Conservation (phyloP, 2,113 vertebrate species). For the Cynocephalus volans region DNA sequence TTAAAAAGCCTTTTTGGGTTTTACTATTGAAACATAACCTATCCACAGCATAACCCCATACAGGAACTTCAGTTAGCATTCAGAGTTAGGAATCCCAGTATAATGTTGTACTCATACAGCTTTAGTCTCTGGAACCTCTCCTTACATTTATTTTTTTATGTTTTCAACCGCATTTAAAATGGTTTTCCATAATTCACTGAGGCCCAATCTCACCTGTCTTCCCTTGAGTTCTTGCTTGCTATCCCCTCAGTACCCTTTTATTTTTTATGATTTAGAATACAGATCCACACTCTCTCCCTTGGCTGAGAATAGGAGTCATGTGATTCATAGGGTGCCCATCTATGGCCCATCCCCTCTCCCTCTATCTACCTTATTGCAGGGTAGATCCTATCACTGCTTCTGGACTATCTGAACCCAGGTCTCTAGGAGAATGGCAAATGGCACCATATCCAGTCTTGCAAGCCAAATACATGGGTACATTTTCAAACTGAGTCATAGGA, state of each 20-base stretch:
- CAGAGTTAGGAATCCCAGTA: constrained; percentile 32
- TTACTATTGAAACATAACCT: constrained; percentile 43
- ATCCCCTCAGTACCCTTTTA: background rate
- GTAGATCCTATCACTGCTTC: background rate
- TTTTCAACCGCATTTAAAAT: background rate
- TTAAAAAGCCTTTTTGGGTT: background rate
- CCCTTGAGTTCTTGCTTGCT: background rate
- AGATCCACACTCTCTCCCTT: background rate
- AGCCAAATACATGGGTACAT: background rate
- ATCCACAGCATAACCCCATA: background rate
- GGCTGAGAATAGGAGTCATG: background rate
- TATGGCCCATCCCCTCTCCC: background rate
- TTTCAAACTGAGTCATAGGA: constrained; percentile 12
- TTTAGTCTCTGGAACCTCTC: background rate
- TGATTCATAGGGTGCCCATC: background rate
- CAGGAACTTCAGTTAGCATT: constrained; percentile 47
- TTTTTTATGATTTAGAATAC: constrained; percentile 34
- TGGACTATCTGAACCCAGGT: background rate
- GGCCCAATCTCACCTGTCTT: background rate
- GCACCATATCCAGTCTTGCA: background rate
- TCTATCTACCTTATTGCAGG: background rate
- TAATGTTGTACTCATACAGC: background rate
- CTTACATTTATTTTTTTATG: background rate
- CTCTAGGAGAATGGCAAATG: background rate
- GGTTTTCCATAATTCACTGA: background rate